A percentile compares a stretch with the other conserved stretches of the same genome.
Conservation (phyloP, 1,140 invertebrate genomes). For the Hyposmocoma kahamanoa region DNA sequence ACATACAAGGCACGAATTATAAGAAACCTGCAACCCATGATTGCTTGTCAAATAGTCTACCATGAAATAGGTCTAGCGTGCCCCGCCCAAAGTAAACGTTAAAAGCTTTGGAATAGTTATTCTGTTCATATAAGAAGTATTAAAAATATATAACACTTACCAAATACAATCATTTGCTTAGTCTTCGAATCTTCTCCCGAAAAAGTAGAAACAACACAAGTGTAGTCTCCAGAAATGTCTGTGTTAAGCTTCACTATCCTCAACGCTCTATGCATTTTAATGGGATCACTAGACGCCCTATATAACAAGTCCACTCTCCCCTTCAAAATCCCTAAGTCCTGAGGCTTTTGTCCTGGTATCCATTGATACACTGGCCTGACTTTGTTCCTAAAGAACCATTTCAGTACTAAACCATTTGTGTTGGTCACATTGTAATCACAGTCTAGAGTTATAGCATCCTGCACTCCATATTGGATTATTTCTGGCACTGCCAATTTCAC, state of each 20-base stretch:
- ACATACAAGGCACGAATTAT: not conserved
- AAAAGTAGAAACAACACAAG: slow-evolving; percentile 82
- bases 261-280: slow-evolving; percentile 78
- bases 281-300: slow-evolving; percentile 72
- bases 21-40: not conserved
- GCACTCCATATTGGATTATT: slow-evolving; percentile 79
- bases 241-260: slow-evolving; percentile 79
- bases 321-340: slow-evolving; percentile 77
- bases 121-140: not conserved
- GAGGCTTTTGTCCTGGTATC: slow-evolving; percentile 79
- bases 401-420: slow-evolving; percentile 79
- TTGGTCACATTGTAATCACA: slow-evolving; percentile 82
- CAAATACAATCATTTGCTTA: slow-evolving; percentile 82
- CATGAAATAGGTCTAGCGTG: too few relatives aligned
- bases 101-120: not conserved
- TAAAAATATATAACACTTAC: slow-evolving; percentile 60
- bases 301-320: slow-evolving; percentile 79
- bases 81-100: not conserved
- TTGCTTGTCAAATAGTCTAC: too few relatives aligned
- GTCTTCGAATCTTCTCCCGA: slow-evolving; percentile 77
- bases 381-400: slow-evolving; percentile 84
- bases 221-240: slow-evolving; percentile 82
- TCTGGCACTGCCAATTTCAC: slow-evolving; percentile 80
- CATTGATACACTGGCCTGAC: slow-evolving; percentile 83
- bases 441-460: slow-evolving; percentile 81